Base-by-base conservation (phyloP, 2,888 invertebrate species). In the Oxyscelio sp. region DNA sequence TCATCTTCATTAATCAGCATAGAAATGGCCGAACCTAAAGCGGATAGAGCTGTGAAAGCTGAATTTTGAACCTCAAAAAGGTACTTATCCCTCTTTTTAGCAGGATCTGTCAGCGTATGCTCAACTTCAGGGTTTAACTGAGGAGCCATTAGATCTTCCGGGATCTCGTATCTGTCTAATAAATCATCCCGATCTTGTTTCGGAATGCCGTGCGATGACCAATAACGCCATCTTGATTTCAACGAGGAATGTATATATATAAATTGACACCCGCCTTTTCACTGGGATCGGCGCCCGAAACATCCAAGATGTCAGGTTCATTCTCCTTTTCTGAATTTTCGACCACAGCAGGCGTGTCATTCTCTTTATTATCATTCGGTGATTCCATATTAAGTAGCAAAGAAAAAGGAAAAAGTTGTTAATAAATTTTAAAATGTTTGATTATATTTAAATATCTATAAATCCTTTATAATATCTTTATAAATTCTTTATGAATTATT, bases 91-190 rank as follows among this genome's bases (percentile, higher is more conserved):
- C 80, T 48, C 43, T 83, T 87, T 8, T 61, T 58, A 1, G 82
- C 83, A 9, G 71, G 40, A 9, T 87, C 81, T n/a, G 61, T 61
- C 48, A 86, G 48, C 17, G 73, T 70, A 2, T 71, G 31, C 31
- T 65, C 59, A 34, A 86, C 65, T 43, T 87, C 80, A 0, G 74
- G 63, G 59, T 86, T 87, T 11, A 87, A 34, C 27, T 73, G 50
- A 2, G 83, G 75, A 4, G 86, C 75, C 11, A 54, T 56, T 8
- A 85, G 52, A n/a, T 24, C 11, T 17, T 73, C 34, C 2, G 63
- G 68, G 1, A 78, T 52, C 54, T 71, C 43, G 45, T 75, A 84
- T 83, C 83, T 85, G 0, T 58, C 59, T 6, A 78, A n/a, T 8
- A 78, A 24, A n/a, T 43, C 17, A 3, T 59, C 66, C 45, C 56